Base-by-base conservation (phyloP, 2,797 vertebrate species). In the Thamnophis elegans region DNA sequence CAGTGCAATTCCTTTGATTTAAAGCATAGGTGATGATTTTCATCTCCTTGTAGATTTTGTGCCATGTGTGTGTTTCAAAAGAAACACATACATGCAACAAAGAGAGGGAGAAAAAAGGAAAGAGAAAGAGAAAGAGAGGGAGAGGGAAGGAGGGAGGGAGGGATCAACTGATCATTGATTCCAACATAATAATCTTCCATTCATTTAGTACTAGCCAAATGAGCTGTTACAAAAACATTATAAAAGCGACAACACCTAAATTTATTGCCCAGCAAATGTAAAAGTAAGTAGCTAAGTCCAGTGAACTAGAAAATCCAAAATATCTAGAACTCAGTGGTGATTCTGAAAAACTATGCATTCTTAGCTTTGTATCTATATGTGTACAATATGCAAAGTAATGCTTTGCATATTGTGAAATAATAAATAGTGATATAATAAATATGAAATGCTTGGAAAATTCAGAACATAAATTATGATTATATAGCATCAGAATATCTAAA, bases 1-100 rank as follows among this genome's bases (percentile, higher is more conserved):
- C 90, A 93, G 93, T 86, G 96, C 94, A 90, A 25, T 94, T 91
- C 92, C 90, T 95, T 73, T 1, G 93, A 93, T 96, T 96, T 94
- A 94, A 97, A 96, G 32, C 26, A 60, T 88, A 82, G 42, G 47
- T 85, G 32, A 20, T 47, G 32, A 88, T 82, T 60, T 82, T 55
- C 47, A 85, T 59, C 53, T 90, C 92, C 25, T 86, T 92, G 89
- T 91, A 89, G 14, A 93, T 78, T 42, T 78, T 47, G 36, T 42
- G 36, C 36, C 73, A 47, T 92, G 9, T 96, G 94, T 93, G 65
- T 13, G 26, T 78, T 65, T 22, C 55, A 16, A 28, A 55, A 47
- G 85, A 18, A 78, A 1, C 2, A 1, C 85, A 6, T 65, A 0
- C 60, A 1, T 87, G 14, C 60, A 42, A 82, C 22, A 12, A 11